Evolutionary conservation across 2,888 invertebrate species (phyloP), one percentile per base, ranked within the genome.

Genomic region (Deroplatys truncata): DNA sequence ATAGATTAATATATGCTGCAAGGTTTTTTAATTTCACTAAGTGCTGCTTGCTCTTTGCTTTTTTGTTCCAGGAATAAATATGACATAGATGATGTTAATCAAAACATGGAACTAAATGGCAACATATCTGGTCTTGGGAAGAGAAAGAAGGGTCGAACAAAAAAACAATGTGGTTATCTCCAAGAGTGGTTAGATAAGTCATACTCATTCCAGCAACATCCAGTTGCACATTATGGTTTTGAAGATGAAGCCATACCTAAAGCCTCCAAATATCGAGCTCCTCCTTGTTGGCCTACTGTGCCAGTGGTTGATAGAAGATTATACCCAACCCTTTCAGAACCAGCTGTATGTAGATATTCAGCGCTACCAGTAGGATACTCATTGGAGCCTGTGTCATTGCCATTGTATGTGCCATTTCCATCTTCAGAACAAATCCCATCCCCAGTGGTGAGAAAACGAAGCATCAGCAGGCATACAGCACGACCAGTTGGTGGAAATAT

Each of bases 331-430:
- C 92, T 93, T 89, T 94, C 94, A 0, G 94, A 94, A 91, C 94
- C 94, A 2, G 92, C 93, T 84, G 93, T 94, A 56, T 93, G 94
- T 87, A 93, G 93, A 84, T 94, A 94, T 89, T 94, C 92, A 5
- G 92, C 92, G 91, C 7, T 72, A 72, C 93, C 93, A 4, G 91
- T 95, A 91, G 94, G 94, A 3, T 95, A 94, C 91, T 93, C 95
- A 8, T 93, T 95, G 90, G 96, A 96, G 92, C 96, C 96, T 0
- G 94, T 95, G 93, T 96, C 96, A 15, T 93, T 96, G 91, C 96
- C 96, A 28, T 94, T 95, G 91, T 95, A 95, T 92, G 95, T 94
- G 92, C 94, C 93, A 20, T 20, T 88, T 35, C 84, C 84, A 72
- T 31, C 87, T 35, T 49, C 31, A 25, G 72, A 28, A n/a, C 86